phyloP scores from a whole-genome alignment of 2,888 invertebrate genomes.

The Chymomyza fuscimana region DNA sequence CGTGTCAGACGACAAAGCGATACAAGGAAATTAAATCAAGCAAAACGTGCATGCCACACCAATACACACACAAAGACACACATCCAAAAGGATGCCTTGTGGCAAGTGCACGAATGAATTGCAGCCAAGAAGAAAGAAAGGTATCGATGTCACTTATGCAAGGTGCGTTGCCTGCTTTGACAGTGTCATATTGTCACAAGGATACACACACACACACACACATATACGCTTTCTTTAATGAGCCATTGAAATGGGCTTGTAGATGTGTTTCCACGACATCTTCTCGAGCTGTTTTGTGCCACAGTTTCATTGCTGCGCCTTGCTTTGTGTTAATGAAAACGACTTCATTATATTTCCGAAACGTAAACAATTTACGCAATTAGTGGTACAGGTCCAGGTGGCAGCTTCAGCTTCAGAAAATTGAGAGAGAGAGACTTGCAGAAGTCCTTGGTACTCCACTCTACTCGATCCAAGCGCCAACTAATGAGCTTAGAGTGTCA shows the following conservation, averaged over 20 bases:
- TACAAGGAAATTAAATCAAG: slow-evolving; percentile 68
- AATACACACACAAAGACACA: slow-evolving; percentile 12
- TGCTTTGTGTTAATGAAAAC: slow-evolving; percentile 68
- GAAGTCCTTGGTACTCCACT: not conserved
- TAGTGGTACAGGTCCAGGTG: slow-evolving; percentile 44
- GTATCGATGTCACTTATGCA: slow-evolving; percentile 63
- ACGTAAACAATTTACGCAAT: slow-evolving; percentile 73
- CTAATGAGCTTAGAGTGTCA: slow-evolving; percentile 71
- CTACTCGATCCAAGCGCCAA: slow-evolving; percentile 62
- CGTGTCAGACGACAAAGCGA: slow-evolving; percentile 43
- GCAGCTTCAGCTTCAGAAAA: too few species aligned
- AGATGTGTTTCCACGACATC: not conserved
- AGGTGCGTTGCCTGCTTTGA: slow-evolving; percentile 57
- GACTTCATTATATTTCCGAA: slow-evolving; percentile 71
- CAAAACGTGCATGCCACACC: slow-evolving; percentile 66
- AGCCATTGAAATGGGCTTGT: slow-evolving; percentile 52
- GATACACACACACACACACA: slow-evolving; percentile 15
- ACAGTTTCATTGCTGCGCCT: slow-evolving; percentile 16
- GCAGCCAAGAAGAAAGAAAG: slow-evolving; percentile 8
- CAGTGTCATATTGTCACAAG: slow-evolving; percentile 32
- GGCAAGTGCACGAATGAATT: slow-evolving; percentile 8
- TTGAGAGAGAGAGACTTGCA: slow-evolving; percentile 34
- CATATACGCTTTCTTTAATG: slow-evolving; percentile 56
- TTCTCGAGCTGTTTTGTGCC: not conserved
- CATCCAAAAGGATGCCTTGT: not conserved